Percentiles rank a stretch among this genome's conserved stretches.
phyloP scores from a whole-genome alignment of 2,797 vertebrate species.

The Sebastiscus albofasciatus region DNA sequence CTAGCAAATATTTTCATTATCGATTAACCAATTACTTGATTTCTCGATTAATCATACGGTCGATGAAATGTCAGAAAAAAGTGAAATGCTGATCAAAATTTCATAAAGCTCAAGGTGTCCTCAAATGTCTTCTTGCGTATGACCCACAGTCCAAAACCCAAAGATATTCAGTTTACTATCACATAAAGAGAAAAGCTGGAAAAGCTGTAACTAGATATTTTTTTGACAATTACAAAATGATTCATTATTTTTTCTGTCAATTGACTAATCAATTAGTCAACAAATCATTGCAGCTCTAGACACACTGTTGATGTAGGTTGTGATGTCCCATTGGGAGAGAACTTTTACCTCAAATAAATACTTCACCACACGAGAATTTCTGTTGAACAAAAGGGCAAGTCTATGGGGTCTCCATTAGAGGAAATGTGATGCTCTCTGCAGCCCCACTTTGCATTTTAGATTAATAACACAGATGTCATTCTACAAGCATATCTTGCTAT shows the following conservation, averaged over 20 bases:
- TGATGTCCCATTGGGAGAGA: background rate
- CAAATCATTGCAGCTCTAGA: background rate
- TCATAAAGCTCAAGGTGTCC: background rate
- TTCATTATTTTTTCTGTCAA: background rate
- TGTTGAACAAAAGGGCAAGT: background rate
- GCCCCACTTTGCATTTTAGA: constrained; percentile 6
- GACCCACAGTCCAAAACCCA: background rate
- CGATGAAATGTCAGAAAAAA: background rate
- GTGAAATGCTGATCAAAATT: background rate
- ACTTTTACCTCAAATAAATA: background rate
- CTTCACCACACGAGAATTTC: background rate
- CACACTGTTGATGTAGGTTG: background rate
- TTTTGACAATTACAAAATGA: background rate
- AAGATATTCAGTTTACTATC: background rate
- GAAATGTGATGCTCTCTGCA: background rate
- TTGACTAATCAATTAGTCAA: background rate
- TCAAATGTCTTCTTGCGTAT: background rate
- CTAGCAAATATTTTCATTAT: background rate
- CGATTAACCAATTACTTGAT: background rate
- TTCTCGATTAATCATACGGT: background rate
- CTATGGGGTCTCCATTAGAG: background rate
- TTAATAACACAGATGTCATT: constrained; percentile 33
- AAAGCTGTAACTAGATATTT: background rate
- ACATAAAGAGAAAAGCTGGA: background rate
- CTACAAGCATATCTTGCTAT: constrained; percentile 26